Base-by-base conservation (phyloP, 1,140 invertebrate species). In the Drosophila elegans region DNA sequence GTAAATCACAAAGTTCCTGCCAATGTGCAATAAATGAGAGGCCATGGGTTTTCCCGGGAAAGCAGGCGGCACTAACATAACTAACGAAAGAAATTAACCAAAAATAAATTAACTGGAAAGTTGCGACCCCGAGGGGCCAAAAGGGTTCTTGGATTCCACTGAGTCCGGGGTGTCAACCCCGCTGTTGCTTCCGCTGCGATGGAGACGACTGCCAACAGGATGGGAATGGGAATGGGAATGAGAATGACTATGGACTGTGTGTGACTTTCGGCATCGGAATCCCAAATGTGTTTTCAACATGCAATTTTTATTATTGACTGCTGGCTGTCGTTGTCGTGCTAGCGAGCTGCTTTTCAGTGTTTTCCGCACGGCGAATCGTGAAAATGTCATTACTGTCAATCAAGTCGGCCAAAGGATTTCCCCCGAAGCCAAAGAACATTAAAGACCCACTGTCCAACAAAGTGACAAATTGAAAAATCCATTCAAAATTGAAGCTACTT, bases 241-340 rank as follows among this genome's bases (percentile, higher is more conserved):
- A n/a, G n/a, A n/a, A n/a, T n/a, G n/a, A n/a, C n/a, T n/a, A n/a
- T n/a, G n/a, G n/a, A n/a, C n/a, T 79, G 67, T 80, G 73, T 80
- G 77, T 80, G 82, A 85, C 66, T 84, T 76, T 62, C 73, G 79
- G 29, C 5, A 32, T 32, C 29, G 29, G 78, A 78, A 67, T 88
- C 83, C 83, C 83, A 86, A 86, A 86, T 86, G 83, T 88, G 78
- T 86, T 79, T 67, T 78, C 83, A 79, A 86, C 83, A 86, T 86
- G 83, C 83, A 86, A 86, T 88, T 86, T 86, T 86, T 86, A 88
- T 86, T 88, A 88, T 88, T 88, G 83, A 86, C 83, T 86, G 74
- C 51, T 52, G 72, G 38, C 27, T 54, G 80, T 82, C 74, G 78
- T 77, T 77, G 71, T 83, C 83, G 83, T 86, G 83, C 79, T 75